Percentiles rank a stretch among this genome's conserved stretches.
Conservation (phyloP, 2,888 invertebrate genomes). For the Trachelus stipa region DNA sequence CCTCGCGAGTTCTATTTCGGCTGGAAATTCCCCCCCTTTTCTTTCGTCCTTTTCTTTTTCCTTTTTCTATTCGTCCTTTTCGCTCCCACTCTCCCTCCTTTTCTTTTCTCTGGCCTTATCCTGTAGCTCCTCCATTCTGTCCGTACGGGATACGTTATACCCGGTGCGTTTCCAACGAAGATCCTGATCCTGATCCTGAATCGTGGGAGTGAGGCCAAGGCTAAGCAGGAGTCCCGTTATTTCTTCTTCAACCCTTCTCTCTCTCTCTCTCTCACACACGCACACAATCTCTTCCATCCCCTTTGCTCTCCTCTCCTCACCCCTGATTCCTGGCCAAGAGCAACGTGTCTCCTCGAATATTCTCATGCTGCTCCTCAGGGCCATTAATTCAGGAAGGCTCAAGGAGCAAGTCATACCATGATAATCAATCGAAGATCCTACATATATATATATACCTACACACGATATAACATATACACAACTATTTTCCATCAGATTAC, state of each 20-base stretch:
- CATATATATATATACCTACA: not conserved
- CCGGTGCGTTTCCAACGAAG: slow-evolving; percentile 7
- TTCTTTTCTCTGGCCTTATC: slow-evolving; percentile 31
- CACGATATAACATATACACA: not conserved
- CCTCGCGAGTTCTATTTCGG: not conserved
- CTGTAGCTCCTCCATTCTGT: slow-evolving; percentile 33
- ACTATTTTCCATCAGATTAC: not conserved
- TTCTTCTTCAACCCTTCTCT: slow-evolving; percentile 28
- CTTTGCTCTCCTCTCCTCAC: not conserved
- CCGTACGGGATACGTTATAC: slow-evolving; percentile 16
- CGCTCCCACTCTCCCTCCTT: slow-evolving; percentile 26
- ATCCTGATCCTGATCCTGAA: slow-evolving; percentile 39
- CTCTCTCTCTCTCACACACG: slow-evolving; percentile 6
- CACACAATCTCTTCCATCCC: slow-evolving; percentile 9
- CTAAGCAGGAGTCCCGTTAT: slow-evolving; percentile 35
- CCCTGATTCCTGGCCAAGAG: not conserved
- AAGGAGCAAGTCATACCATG: not conserved
- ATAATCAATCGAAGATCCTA: not conserved
- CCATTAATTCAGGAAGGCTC: not conserved
- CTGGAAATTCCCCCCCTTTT: not conserved
- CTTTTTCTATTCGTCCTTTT: slow-evolving; percentile 11
- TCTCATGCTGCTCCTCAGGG: not conserved
- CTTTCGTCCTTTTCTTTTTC: not conserved
- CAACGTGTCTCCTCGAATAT: not conserved
- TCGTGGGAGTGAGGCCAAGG: slow-evolving; percentile 43